phyloP scores from a whole-genome alignment of 2,113 vertebrate genomes.

The Clarias batrachus region DNA sequence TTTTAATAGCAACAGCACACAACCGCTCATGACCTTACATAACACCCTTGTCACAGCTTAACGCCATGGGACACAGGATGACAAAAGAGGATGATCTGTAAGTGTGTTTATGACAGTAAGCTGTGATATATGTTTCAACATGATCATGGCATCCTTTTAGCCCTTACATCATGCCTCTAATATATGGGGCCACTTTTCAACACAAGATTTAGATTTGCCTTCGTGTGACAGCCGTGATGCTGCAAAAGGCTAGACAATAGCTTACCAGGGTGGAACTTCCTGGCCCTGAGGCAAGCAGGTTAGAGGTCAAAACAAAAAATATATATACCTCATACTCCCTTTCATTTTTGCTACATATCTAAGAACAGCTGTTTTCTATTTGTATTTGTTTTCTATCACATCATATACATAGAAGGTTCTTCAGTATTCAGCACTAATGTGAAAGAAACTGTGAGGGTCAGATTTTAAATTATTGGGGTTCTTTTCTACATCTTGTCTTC shows the following conservation, averaged over 20 bases:
- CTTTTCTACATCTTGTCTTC: background rate
- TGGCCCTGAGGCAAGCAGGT: conserved; percentile 66
- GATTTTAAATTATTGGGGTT: background rate
- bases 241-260: conserved; percentile 69
- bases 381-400: conserved; percentile 16
- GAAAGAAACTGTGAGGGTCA: background rate
- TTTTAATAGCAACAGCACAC: conserved; percentile 13
- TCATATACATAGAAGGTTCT: background rate
- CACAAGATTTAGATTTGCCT: conserved; percentile 40
- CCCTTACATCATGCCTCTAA: conserved; percentile 17
- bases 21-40: conserved; percentile 38
- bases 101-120: conserved; percentile 21
- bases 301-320: conserved; percentile 61
- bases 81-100: conserved; percentile 40
- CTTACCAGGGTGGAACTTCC: conserved; percentile 74
- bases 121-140: conserved; percentile 7
- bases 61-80: conserved; percentile 32
- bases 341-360: conserved; percentile 30
- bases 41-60: conserved; percentile 16
- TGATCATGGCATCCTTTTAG: conserved; percentile 21
- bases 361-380: conserved; percentile 29
- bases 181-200: conserved; percentile 38
- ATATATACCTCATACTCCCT: conserved; percentile 48
- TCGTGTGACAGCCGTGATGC: conserved; percentile 55
- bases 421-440: background rate